Evolutionary conservation across 2,888 invertebrate species (phyloP), one percentile per base, ranked within the genome.

Genomic region (Drosophila prolongata): DNA sequence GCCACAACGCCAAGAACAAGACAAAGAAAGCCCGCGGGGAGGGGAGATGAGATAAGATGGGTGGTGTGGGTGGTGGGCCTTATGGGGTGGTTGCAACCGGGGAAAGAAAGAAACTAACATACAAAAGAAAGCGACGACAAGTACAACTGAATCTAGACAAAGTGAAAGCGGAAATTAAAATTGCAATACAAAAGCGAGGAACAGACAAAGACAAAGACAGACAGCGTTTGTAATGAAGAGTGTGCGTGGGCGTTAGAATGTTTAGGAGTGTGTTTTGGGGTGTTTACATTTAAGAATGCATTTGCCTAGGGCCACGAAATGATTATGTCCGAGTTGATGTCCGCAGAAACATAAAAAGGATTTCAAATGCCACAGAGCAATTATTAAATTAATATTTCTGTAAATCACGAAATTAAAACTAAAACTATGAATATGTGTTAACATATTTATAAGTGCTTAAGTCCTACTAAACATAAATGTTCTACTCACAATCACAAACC

Each of bases 111-210:
- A 16, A 37, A 50, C 53, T 57, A 50, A 66, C 44, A 52, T 44
- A 61, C 62, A 76, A 73, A 61, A 60, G 67, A 55, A 67, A 50
- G 37, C 53, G 53, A 35, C 64, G 40, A 59, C 70, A 61, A 73
- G 78, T 69, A 80, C 76, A 72, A 80, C 66, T 69, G 81, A 80
- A 84, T 87, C 73, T 77, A 84, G 87, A 84, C 89, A 89, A 87
- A 84, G 86, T 87, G 83, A 82, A 86, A 82, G 75, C 89, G 89
- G 85, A 86, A 86, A 89, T 89, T 88, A 85, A 89, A 86, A 86
- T 78, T 86, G 88, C 80, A 85, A 72, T 87, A 88, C 81, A 82
- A 79, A 89, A 73, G 61, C 66, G 62, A 16, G 35, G 54, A 52
- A 34, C 52, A 61, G 55, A 59, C 68, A 73, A 64, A 75, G 57